phyloP scores from a whole-genome alignment of 2,113 vertebrate genomes.

The Acrocephalus kingi region DNA sequence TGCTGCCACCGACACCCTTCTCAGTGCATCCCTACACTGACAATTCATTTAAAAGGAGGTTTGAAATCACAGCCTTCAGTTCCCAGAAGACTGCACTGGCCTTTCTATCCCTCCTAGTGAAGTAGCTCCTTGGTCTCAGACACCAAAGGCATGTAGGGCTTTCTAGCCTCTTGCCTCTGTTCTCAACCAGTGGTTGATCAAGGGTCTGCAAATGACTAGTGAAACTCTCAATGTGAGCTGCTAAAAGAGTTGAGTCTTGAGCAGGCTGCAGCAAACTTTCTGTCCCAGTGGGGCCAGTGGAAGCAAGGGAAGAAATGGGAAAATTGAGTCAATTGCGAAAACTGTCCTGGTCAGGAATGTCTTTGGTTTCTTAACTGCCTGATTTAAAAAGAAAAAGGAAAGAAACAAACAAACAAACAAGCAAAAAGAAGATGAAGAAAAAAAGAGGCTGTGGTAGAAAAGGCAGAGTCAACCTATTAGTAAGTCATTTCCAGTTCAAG shows the following conservation, averaged over 20 bases:
- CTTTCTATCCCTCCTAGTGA: not conserved
- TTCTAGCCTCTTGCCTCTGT: not conserved
- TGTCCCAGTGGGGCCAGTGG: not conserved
- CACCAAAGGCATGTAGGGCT: not conserved
- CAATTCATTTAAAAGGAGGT: not conserved
- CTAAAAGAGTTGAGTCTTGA: not conserved
- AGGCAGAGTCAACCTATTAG: slow-evolving; percentile 26
- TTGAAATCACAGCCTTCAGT: not conserved
- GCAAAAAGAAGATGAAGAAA: not conserved
- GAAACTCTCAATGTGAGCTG: not conserved
- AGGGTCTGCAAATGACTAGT: not conserved
- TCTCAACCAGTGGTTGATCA: not conserved
- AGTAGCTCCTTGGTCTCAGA: not conserved
- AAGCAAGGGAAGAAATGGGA: slow-evolving; percentile 1
- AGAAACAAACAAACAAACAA: not conserved
- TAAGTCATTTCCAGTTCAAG: slow-evolving; percentile 37
- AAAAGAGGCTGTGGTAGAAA: not conserved
- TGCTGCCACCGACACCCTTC: not conserved
- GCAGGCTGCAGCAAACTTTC: not conserved
- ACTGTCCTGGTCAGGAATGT: not conserved
- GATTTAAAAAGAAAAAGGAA: not conserved
- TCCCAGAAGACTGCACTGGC: not conserved
- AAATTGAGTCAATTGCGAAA: not conserved
- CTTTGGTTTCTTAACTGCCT: not conserved
- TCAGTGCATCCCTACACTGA: not conserved